Evolutionary conservation across 2,113 vertebrate species (phyloP), one percentile per base, ranked within the genome.

Genomic region (Calidris pugnax): DNA sequence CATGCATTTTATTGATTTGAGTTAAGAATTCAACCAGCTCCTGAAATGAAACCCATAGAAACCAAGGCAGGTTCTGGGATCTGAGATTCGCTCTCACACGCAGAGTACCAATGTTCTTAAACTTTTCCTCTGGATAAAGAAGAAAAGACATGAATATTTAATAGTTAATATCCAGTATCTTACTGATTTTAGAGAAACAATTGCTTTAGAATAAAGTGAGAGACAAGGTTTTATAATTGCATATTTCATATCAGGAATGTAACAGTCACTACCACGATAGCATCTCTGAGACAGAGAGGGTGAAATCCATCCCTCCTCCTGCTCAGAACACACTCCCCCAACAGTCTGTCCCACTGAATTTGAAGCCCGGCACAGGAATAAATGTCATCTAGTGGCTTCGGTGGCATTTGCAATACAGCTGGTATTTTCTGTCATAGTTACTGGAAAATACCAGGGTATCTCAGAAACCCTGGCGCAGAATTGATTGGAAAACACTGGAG

Each of bases 1-100:
- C 76, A 45, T 85, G 92, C 53, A 45, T 93, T 96, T 92, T 93
- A 97, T 85, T 96, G 96, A 94, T 94, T 73, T 77, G 69, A 93
- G 66, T 75, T 96, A 83, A 85, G 93, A 95, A 94, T 90, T 90
- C 92, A 85, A 15, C 75, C 53, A 37, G 0, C 57, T 90, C 45
- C 39, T 94, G 71, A 83, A 94, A 93, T 69, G 71, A 93, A 87
- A 92, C 57, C 45, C 14, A 22, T 91, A 85, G 76, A 93, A 94
- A 51, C 17, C 77, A 62, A 83, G 57, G 71, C 82, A 92, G 35
- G 7, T 91, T 85, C 63, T 87, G 67, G n/a, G 35, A 68, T 76
- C 67, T 50, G 64, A 77, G 62, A 69, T 37, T n/a, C 47, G 37
- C 45, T 88, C 92, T 62, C 20, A 45, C 37, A 41, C 8, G 20